Conservation (phyloP, 2,113 vertebrate genomes). For the Pica pica region DNA sequence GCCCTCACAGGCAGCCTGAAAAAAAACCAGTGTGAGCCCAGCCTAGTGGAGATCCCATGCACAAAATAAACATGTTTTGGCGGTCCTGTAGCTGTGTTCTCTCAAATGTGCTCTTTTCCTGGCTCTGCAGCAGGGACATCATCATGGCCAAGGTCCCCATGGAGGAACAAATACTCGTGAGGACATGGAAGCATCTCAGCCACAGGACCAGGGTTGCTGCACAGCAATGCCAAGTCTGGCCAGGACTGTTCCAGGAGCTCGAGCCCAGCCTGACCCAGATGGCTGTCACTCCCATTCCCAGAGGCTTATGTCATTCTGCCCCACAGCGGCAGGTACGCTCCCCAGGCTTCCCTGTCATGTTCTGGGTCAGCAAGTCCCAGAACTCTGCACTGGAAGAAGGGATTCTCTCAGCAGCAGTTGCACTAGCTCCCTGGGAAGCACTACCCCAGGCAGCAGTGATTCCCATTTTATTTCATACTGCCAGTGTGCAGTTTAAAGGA, state of each 20-base stretch:
- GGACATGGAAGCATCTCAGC: neutral
- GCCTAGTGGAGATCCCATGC: constrained; percentile 71
- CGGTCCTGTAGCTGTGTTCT: neutral
- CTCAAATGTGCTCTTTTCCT: neutral
- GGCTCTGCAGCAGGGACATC: neutral
- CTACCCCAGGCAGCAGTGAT: neutral
- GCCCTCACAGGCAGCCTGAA: neutral
- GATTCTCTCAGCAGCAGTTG: neutral
- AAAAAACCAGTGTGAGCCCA: constrained; percentile 75
- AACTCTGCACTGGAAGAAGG: neutral
- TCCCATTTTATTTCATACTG: neutral
- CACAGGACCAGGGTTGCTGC: neutral
- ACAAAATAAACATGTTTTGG: neutral
- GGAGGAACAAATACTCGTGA: neutral
- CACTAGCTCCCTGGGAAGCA: neutral
- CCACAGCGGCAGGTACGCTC: neutral
- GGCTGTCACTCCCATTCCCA: neutral
- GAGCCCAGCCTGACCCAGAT: neutral
- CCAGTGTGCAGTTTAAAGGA: neutral
- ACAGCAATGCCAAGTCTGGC: neutral
- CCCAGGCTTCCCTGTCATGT: fast-evolving
- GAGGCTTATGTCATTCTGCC: neutral
- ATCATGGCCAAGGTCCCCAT: fast-evolving
- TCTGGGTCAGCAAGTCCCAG: neutral
- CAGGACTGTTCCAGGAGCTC: neutral